These are phyloP conservation scores for Axinella damicornis DNA, from an alignment of 37 sponge, comb jelly and placozoan species.

Conservation along the genomic window DNA sequence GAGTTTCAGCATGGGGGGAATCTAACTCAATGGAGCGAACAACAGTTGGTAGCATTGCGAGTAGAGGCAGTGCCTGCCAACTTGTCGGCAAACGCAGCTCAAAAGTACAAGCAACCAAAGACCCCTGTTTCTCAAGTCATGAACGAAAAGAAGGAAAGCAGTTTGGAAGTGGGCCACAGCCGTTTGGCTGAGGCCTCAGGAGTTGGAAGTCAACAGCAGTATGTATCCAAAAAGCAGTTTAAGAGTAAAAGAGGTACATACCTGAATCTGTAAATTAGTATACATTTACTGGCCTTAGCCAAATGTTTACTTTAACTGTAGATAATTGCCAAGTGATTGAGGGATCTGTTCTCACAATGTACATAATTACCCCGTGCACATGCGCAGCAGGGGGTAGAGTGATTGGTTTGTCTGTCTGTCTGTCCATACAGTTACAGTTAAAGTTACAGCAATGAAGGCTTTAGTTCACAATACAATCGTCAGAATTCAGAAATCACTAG, in stretches of 20 bases:
- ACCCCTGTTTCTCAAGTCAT: neutral
- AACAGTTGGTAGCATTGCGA: constrained; percentile 40
- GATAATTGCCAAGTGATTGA: no score
- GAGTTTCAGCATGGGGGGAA: constrained; percentile 24
- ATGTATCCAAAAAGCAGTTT: neutral
- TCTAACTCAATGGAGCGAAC: constrained; percentile 53
- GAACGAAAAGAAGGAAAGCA: constrained; percentile 35
- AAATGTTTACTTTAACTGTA: no score
- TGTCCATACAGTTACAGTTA: no score
- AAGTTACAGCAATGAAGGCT: no score
- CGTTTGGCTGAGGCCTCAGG: constrained; percentile 27
- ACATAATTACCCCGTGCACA: no score
- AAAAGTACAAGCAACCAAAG: neutral
- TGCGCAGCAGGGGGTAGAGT: no score
- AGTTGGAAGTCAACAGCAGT: neutral
- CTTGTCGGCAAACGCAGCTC: neutral
- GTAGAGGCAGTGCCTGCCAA: constrained; percentile 44
- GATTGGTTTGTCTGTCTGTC: no score
- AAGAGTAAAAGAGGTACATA: neutral
- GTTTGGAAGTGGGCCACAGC: constrained; percentile 18
- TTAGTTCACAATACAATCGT: no score
- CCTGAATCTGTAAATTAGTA: no score
- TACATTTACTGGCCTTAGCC: no score
- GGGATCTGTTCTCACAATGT: no score
- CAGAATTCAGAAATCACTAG: no score